Percentiles rank a stretch among this genome's conserved stretches.
Conservation (phyloP, 1,140 invertebrate genomes). For the Aporrectodea caliginosa region DNA sequence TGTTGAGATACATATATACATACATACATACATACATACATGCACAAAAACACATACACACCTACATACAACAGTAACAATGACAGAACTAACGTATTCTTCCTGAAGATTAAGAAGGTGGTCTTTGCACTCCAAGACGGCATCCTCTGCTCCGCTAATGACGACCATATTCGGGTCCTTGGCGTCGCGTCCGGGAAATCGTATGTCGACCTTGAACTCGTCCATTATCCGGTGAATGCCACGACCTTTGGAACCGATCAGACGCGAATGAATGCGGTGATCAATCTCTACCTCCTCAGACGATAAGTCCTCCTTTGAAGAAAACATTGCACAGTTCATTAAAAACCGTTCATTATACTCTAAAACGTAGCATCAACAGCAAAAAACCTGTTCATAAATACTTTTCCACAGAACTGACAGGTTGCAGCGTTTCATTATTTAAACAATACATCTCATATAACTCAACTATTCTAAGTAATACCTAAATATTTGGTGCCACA, state of each 20-base stretch:
- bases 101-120: conserved; percentile 84
- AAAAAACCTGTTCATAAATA: no score
- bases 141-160: conserved; percentile 80
- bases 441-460: no score
- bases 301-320: conserved; percentile 72
- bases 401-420: no score
- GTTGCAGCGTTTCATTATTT: no score
- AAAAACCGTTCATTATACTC: no score
- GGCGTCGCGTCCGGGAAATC: conserved; percentile 67
- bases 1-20: no score
- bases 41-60: no score
- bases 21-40: no score
- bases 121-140: conserved; percentile 82
- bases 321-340: no score
- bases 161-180: conserved; percentile 79
- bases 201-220: conserved; percentile 69
- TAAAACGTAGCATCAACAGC: no score
- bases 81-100: conserved; percentile 63
- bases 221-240: conserved; percentile 88
- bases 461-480: no score
- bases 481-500: no score
- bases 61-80: conserved; percentile 18
- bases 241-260: conserved; percentile 84
- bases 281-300: conserved; percentile 52
- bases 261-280: conserved; percentile 75